Evolutionary conservation across 2,113 vertebrate genomes (phyloP).

Genomic region (Cacatua alba): DNA sequence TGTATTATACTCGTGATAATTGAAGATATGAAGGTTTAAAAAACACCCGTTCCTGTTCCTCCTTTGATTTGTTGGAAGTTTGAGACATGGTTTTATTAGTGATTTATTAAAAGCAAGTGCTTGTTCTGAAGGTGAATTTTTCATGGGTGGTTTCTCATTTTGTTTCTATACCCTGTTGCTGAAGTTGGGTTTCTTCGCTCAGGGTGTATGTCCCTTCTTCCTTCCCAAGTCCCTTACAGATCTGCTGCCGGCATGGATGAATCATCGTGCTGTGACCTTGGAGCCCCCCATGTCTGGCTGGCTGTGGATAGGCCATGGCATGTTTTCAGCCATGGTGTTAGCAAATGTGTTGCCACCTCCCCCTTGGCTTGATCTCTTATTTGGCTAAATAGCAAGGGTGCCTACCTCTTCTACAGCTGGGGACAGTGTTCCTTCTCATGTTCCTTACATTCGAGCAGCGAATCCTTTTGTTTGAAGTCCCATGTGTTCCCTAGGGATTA

Average conservation of each 20-base stretch:
- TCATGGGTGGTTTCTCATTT: not conserved
- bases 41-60: not conserved
- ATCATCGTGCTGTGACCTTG: not conserved
- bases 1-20: not conserved
- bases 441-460: not conserved
- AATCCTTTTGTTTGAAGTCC: not conserved
- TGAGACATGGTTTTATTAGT: not conserved
- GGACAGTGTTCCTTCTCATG: not conserved
- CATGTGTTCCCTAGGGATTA: not conserved
- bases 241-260: not conserved
- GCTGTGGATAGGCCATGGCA: not conserved
- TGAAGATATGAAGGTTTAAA: not conserved
- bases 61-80: not conserved
- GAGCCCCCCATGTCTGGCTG: fast-evolving
- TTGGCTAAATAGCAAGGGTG: not conserved
- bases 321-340: not conserved
- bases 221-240: not conserved
- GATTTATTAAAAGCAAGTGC: not conserved
- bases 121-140: not conserved
- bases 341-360: fast-evolving
- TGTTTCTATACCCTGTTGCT: not conserved
- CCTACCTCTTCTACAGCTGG: not conserved
- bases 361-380: not conserved
- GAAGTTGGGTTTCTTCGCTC: not conserved
- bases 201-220: not conserved